Evolutionary conservation across 2,888 invertebrate genomes (phyloP).

Genomic region (Teinopalpus imperialis): DNA sequence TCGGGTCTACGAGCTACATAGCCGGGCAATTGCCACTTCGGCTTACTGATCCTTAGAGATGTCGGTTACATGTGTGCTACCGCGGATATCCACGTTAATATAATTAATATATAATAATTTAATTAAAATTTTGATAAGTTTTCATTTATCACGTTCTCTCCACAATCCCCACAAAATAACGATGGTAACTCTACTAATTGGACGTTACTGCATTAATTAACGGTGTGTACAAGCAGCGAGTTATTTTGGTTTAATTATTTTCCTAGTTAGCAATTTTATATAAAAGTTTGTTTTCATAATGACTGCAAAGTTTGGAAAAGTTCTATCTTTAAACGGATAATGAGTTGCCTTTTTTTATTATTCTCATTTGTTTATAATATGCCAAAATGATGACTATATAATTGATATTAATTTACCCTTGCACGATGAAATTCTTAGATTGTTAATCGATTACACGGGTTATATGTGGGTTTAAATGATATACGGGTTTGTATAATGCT

Average conservation of each 20-base stretch:
- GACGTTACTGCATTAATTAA: conserved; percentile 22
- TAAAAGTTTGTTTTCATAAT: conserved; percentile 19
- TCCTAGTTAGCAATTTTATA: conserved; percentile 10
- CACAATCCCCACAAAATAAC: neutral
- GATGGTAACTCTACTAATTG: conserved; percentile 15
- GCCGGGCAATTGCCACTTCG: too few species aligned
- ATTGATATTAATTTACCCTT: neutral
- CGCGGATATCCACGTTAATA: too few species aligned
- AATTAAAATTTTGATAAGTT: neutral
- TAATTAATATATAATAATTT: too few species aligned
- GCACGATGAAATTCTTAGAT: too few species aligned
- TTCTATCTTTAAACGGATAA: neutral
- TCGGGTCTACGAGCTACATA: too few species aligned
- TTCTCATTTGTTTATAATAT: neutral
- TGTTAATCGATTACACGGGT: too few species aligned
- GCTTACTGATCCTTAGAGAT: too few species aligned
- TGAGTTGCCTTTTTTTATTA: neutral
- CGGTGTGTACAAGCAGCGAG: conserved; percentile 4
- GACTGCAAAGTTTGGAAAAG: conserved; percentile 6
- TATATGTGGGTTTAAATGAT: too few species aligned
- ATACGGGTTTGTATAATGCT: too few species aligned
- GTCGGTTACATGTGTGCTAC: too few species aligned
- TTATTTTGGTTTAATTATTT: conserved; percentile 23
- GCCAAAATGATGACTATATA: neutral
- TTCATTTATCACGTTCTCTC: neutral